Evolutionary conservation across 2,888 invertebrate species (phyloP), one percentile per base, ranked within the genome.

Genomic region (Agonopterix alstromeriana): DNA sequence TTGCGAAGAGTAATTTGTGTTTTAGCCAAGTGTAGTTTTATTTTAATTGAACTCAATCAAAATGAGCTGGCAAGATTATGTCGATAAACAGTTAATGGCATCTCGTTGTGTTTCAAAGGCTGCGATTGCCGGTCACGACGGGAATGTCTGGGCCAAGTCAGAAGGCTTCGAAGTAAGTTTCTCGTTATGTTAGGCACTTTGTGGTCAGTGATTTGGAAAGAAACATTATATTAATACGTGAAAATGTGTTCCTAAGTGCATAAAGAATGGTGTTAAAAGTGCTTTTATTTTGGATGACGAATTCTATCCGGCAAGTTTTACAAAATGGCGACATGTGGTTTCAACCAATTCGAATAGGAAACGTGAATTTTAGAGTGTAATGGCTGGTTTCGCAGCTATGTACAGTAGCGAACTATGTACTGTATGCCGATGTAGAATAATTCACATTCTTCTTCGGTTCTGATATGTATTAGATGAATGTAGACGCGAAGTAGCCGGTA

Each of bases 61-160:
- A 90, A 97, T 97, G 97, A 97, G 96, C 94, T 97, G 97, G 97
- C 97, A 97, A 94, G 97, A 97, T 94, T 97, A 97, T 92, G 95
- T 97, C 90, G 97, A 97, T 92, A 97, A 96, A 93, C 97, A 97
- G 92, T 94, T 97, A 91, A 92, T 97, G 91, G 96, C 96, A 84
- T 96, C 97, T 88, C 94, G 94, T 90, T 97, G 96, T 94, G 96
- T 97, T 78, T 94, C 94, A 90, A 96, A 95, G 92, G 97, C 97
- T 76, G 96, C 96, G 82, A 97, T 97, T 89, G 96, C 95, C 82
- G 97, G 97, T 89, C 96, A 95, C 91, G 97, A 97, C 89, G 97
- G 97, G 83, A 96, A 95, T 90, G 92, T 97, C 83, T 97, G 97
- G 97, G 97, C 97, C 73, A 96, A 95, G 91, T 96, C 96, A 56